Evolutionary conservation across 2,888 invertebrate genomes (phyloP), one percentile per base, ranked within the genome.

Genomic region (Agonopterix alstromeriana): DNA sequence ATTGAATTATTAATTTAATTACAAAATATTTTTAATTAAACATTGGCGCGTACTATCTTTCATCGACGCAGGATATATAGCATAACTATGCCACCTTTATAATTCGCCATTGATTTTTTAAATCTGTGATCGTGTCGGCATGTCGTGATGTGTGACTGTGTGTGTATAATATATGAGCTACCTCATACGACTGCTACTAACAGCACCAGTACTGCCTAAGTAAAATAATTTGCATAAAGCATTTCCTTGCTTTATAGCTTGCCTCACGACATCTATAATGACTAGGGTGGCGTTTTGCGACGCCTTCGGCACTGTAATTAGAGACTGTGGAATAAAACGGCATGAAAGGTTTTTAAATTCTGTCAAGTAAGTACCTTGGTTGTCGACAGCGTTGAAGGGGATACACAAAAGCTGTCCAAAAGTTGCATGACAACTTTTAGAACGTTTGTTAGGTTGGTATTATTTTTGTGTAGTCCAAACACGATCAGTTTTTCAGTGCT

Each of bases 231-330:
- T 82, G 77, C 83, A 84, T 83, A 79, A 77, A 77, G 73, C 71
- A 73, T 81, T 81, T 70, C 66, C 66, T 66, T 65, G 66, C 65
- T 80, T 84, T 85, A 83, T 82, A 67, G 75, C 73, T 65, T 64
- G 61, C 67, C 80, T 78, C 84, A 85, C 83, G 83, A 70, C 82
- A 83, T 76, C 73, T 72, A 69, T 85, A 83, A 82, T 83, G 77
- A 75, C 74, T 70, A 65, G 77, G 81, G 76, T 79, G 74, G 75
- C 74, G 71, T 74, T 77, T 76, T 67, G 73, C 69, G 82, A 82
- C 83, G 80, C 82, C 80, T 77, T 76, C 61, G 58, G 63, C 65
- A 63, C 74, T 76, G 72, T 82, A 82, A 85, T 83, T 83, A 82
- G 72, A 70, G 76, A 62, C 65, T 68, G 57, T 61, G 65, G 67